A percentile compares a stretch with the other conserved stretches of the same genome.
Evolutionary conservation across 2,888 invertebrate species (phyloP).

Genomic region (Cerastis rubricosa): DNA sequence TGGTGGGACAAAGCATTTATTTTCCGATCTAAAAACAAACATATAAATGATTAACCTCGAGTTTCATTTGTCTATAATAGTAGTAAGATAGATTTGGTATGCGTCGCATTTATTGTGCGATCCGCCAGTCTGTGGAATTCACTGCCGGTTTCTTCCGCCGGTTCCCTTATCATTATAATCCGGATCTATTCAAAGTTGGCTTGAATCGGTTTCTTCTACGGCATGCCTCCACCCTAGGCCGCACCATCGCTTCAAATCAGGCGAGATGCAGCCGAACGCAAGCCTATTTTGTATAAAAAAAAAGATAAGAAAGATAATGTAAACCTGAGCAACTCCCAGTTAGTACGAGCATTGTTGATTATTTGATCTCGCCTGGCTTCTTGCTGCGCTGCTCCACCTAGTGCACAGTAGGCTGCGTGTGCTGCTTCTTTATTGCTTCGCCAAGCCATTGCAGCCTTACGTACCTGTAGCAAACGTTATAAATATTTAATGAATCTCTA

Average conservation of each 20-base stretch:
- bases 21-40: conserved; percentile 91
- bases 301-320: not conserved
- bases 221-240: too few species aligned
- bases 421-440: conserved; percentile 94
- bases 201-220: too few species aligned
- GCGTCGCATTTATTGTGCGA: too few species aligned
- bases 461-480: conserved; percentile 83
- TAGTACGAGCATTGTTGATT: conserved; percentile 96
- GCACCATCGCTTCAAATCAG: too few species aligned
- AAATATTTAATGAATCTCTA: too few species aligned
- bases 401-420: conserved; percentile 92
- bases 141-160: too few species aligned
- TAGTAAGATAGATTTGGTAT: too few species aligned
- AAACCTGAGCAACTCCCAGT: conserved; percentile 94
- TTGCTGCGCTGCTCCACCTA: conserved; percentile 89
- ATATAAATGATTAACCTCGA: not conserved
- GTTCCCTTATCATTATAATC: too few species aligned
- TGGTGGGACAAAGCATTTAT: conserved; percentile 88
- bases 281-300: too few species aligned
- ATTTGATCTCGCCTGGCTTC: conserved; percentile 95
- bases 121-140: too few species aligned
- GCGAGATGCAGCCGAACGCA: too few species aligned
- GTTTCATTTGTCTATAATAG: not conserved
- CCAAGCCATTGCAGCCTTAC: conserved; percentile 95
- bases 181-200: too few species aligned